Percentiles rank a stretch among this genome's conserved stretches.
These are phyloP conservation scores for Thalassaphorura encarpata DNA, from an alignment of 1,140 invertebrate genomes.

Conservation along the genomic window DNA sequence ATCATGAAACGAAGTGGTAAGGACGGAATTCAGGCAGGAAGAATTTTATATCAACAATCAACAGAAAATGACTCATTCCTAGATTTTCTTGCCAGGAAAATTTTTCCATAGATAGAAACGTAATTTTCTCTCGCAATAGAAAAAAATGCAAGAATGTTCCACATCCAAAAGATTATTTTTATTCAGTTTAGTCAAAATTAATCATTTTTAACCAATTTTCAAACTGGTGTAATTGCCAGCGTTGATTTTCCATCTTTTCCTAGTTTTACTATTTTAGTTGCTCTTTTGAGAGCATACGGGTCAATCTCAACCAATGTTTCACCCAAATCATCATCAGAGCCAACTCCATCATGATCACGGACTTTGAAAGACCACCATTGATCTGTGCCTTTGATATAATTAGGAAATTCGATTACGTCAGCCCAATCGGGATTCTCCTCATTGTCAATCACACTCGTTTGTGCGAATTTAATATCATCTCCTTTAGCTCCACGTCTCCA, in stretches of 20 bases:
- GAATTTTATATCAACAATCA: too few species aligned
- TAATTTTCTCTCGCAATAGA: too few species aligned
- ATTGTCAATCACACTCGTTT: constrained; percentile 21
- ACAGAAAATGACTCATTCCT: too few species aligned
- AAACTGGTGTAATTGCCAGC: background rate
- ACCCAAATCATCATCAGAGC: constrained; percentile 20
- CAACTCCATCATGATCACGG: constrained; percentile 20
- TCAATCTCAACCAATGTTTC: constrained; percentile 21
- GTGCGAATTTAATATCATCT: constrained; percentile 14
- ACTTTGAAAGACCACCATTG: constrained; percentile 24
- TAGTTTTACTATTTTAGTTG: background rate
- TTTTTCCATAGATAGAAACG: too few species aligned
- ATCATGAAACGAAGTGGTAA: too few species aligned
- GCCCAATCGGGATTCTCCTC: constrained; percentile 17
- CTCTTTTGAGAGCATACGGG: constrained; percentile 3
- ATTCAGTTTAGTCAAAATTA: background rate
- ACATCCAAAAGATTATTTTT: too few species aligned
- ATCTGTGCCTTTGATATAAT: constrained; percentile 22
- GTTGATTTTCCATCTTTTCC: constrained; percentile 8
- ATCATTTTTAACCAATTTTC: constrained; percentile 5
- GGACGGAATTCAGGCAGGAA: too few species aligned
- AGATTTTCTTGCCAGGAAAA: too few species aligned
- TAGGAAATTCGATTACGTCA: constrained; percentile 19
- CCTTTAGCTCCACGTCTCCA: constrained; percentile 19
- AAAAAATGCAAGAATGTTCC: too few species aligned